Evolutionary conservation across 2,888 invertebrate genomes (phyloP).

Genomic region (Blomia tropicalis): DNA sequence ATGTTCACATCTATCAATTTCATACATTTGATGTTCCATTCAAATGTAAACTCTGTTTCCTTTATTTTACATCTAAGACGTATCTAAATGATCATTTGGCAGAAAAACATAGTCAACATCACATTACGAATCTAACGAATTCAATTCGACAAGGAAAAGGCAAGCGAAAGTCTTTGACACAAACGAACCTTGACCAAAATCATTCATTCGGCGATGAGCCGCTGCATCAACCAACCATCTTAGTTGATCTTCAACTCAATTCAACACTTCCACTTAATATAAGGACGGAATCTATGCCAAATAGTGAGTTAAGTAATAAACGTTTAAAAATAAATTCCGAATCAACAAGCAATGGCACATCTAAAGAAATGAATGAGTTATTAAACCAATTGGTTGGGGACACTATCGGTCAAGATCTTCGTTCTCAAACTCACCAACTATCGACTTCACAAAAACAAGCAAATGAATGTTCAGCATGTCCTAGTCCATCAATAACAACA

Average conservation of each 20-base stretch:
- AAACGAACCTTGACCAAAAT: no score
- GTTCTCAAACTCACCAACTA: background rate
- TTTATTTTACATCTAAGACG: slow-evolving; percentile 14
- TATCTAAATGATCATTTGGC: slow-evolving; percentile 17
- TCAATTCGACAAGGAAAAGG: background rate
- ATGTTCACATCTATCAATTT: slow-evolving; percentile 21
- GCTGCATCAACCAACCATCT: no score
- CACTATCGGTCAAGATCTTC: background rate
- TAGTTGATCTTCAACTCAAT: no score
- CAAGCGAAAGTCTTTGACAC: background rate
- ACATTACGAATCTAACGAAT: no score
- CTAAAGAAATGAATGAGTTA: no score
- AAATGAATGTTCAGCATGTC: background rate
- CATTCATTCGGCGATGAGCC: no score
- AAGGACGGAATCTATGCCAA: no score
- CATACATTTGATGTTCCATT: slow-evolving; percentile 20
- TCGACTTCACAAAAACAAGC: background rate
- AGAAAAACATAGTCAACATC: slow-evolving; percentile 17
- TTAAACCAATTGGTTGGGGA: slow-evolving; percentile 1
- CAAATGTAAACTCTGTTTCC: slow-evolving; percentile 21
- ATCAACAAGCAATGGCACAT: no score
- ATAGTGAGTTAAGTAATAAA: no score
- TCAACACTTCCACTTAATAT: background rate
- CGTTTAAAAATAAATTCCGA: no score
- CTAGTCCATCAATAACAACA: background rate